These are phyloP conservation scores for Pomacea canaliculata DNA, from an alignment of 2,888 invertebrate species.

Conservation along the genomic window DNA sequence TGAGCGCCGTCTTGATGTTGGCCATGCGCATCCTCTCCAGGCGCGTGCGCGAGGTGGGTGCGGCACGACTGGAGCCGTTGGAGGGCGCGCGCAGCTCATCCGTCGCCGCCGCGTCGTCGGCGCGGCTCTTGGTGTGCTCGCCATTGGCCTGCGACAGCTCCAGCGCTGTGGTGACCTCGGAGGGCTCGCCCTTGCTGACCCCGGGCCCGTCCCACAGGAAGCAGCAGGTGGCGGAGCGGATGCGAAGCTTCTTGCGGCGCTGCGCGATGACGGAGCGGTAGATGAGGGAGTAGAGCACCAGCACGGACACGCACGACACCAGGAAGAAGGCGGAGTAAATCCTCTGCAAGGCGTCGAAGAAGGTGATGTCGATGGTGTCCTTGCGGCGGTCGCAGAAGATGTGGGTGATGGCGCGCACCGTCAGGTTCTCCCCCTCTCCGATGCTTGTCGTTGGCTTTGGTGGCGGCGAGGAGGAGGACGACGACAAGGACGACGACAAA, in stretches of 20 bases:
- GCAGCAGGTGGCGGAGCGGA: conserved; percentile 39
- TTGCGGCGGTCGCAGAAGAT: conserved; percentile 21
- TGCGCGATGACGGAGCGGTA: conserved; percentile 46
- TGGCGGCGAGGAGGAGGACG: not conserved
- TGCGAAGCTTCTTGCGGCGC: conserved; percentile 38
- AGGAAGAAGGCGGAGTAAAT: conserved; percentile 62
- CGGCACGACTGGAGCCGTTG: conserved; percentile 30
- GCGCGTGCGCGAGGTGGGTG: conserved; percentile 37
- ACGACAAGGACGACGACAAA: not conserved
- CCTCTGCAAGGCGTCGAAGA: conserved; percentile 57
- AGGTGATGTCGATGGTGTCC: conserved; percentile 30
- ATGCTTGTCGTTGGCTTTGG: not conserved
- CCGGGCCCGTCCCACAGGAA: conserved; percentile 34
- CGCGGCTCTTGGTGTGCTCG: conserved; percentile 28
- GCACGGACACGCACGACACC: conserved; percentile 62
- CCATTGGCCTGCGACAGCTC: conserved; percentile 39
- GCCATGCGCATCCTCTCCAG: conserved; percentile 47
- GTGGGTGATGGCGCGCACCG: too few relatives aligned
- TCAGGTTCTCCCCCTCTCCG: conserved; percentile 1
- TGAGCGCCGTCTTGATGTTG: conserved; percentile 68
- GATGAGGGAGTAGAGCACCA: conserved; percentile 65
- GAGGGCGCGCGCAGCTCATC: conserved; percentile 16
- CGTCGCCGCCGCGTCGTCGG: conserved; percentile 23
- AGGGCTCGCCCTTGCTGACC: conserved; percentile 32
- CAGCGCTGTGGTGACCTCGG: conserved; percentile 39